Base-by-base conservation (phyloP, 2,888 invertebrate genomes). In the Leptinotarsa rubiginosa region DNA sequence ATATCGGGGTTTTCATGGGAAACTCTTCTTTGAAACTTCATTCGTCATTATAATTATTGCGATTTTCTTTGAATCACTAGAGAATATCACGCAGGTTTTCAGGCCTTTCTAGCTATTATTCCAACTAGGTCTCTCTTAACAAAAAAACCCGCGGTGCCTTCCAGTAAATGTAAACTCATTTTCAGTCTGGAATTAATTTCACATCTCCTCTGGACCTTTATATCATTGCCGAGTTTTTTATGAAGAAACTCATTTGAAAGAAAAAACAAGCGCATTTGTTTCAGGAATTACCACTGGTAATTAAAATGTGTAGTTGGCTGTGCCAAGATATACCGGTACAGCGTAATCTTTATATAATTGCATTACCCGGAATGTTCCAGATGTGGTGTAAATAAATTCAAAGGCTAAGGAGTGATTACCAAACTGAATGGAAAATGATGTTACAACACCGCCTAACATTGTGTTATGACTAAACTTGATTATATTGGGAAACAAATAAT, bases 241-340 rank as follows among this genome's bases (percentile, higher is more conserved):
- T 56, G 4, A 16, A 56, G 15, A 2, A 20, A 13, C 31, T 12
- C 41, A 22, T 56, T 20, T 10, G 1, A 31, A 10, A 25, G 12
- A 25, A 41, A n/a, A 62, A n/a, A 41, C n/a, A 41, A 31, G 62
- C 41, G 5, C 41, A 62, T 62, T 62, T 41, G 18, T 62, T 31
- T 31, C n/a, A n/a, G 3, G n/a, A 16, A 31, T 15, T 62, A 62
- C 31, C 15, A 3, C 7, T 62, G 25, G 18, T 62, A 41, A 62
- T 62, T 62, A 41, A 62, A 62, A 62, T 62, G 16, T 62, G 20
- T 25, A 56, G 20, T 20, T 25, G 62, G 41, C 13, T 5, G 7
- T 62, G 41, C 41, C 62, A 62, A 62, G 62, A 41, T 62, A n/a
- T 62, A 62, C 20, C 20, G 54, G 22, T 56, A 56, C 54, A 56